Conservation (phyloP, 2,888 invertebrate species). For the Pheosia tremula region DNA sequence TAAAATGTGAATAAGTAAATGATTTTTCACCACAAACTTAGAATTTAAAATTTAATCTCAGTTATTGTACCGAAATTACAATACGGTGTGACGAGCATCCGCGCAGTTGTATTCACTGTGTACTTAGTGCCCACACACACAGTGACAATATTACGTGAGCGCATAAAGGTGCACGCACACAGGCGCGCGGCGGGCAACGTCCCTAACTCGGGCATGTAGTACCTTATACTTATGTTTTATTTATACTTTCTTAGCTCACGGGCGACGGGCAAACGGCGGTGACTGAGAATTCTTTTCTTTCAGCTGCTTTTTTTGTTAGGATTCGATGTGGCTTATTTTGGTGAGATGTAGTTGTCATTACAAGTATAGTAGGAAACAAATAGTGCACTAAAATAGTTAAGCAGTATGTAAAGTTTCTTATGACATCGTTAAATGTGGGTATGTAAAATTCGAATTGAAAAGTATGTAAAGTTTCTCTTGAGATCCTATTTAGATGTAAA, state of each 20-base stretch:
- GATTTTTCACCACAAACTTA: too few species aligned
- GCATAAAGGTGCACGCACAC: constrained; percentile 61
- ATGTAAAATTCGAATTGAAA: too few species aligned
- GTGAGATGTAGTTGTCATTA: not conserved
- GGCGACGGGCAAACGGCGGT: constrained; percentile 51
- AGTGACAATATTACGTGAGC: constrained; percentile 56
- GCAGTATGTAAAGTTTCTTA: too few species aligned
- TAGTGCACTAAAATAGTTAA: too few species aligned
- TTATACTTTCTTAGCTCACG: constrained; percentile 78
- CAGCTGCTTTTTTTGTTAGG: not conserved
- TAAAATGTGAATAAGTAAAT: too few species aligned
- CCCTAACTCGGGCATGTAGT: constrained; percentile 64
- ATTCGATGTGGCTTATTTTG: not conserved
- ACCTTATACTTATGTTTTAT: constrained; percentile 77
- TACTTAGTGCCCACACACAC: constrained; percentile 72
- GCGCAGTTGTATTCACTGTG: constrained; percentile 57
- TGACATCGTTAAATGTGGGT: too few species aligned
- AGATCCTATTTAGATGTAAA: too few species aligned
- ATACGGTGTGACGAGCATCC: constrained; percentile 48
- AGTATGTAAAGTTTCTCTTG: too few species aligned
- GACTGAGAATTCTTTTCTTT: constrained; percentile 45
- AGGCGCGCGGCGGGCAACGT: constrained; percentile 68
- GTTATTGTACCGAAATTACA: constrained; percentile 4
- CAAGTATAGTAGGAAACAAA: too few species aligned
- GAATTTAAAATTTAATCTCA: too few species aligned